Conservation (phyloP, 1,140 invertebrate genomes). For the Episyrphus balteatus region DNA sequence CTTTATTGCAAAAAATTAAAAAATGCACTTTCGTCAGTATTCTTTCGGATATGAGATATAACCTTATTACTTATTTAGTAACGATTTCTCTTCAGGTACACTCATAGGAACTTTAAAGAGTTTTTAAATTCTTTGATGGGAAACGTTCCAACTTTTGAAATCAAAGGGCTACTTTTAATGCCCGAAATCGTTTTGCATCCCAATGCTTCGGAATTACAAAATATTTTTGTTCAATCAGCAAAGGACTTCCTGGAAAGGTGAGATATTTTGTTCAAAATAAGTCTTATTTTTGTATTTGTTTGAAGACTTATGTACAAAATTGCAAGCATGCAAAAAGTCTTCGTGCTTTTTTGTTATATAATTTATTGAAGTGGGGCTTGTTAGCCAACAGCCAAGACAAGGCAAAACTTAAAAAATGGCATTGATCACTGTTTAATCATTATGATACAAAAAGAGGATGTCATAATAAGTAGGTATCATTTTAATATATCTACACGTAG, state of each 20-base stretch:
- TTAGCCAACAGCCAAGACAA: too few relatives aligned
- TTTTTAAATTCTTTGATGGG: conserved; percentile 53
- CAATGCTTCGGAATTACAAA: conserved; percentile 60
- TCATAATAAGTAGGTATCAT: too few relatives aligned
- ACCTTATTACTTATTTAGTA: background rate
- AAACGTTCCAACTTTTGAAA: conserved; percentile 58
- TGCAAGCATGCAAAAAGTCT: too few relatives aligned
- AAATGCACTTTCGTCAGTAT: too few relatives aligned
- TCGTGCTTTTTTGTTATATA: too few relatives aligned
- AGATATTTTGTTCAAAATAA: conserved; percentile 2
- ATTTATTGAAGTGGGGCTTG: too few relatives aligned
- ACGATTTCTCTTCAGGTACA: conserved; percentile 14
- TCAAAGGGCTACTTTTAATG: conserved; percentile 58
- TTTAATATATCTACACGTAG: too few relatives aligned
- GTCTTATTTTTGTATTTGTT: background rate
- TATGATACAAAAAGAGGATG: too few relatives aligned
- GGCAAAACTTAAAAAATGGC: too few relatives aligned
- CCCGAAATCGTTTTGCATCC: conserved; percentile 66
- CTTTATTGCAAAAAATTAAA: too few relatives aligned
- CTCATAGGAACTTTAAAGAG: conserved; percentile 53
- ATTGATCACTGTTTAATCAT: too few relatives aligned
- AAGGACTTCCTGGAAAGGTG: conserved; percentile 53
- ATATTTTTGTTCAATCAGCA: conserved; percentile 52
- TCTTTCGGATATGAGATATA: background rate
- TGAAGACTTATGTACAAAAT: too few relatives aligned